phyloP scores from a whole-genome alignment of 1,140 invertebrate genomes.

The Planococcus citri region DNA sequence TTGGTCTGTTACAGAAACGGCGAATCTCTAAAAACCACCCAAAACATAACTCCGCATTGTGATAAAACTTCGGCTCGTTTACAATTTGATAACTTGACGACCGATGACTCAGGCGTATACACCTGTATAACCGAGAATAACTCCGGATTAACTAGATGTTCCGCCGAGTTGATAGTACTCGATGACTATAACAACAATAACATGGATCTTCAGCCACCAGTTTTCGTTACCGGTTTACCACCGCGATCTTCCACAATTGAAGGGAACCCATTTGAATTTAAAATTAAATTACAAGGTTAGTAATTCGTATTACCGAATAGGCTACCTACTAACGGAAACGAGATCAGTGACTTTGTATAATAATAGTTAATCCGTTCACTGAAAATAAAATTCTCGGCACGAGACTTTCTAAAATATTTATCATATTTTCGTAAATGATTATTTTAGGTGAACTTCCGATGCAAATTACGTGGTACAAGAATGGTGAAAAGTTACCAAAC shows the following conservation, averaged over 20 bases:
- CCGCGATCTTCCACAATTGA: conserved; percentile 41
- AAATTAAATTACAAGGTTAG: conserved; percentile 37
- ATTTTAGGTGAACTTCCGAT: conserved; percentile 50
- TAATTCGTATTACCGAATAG: too few relatives aligned
- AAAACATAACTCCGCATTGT: conserved; percentile 32
- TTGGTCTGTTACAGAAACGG: conserved; percentile 39
- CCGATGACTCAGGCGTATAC: conserved; percentile 48
- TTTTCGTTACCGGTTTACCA: conserved; percentile 36
- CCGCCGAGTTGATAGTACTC: conserved; percentile 38
- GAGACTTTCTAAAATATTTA: background rate
- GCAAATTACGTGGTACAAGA: conserved; percentile 55
- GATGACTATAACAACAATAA: conserved; percentile 25
- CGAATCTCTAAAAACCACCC: conserved; percentile 34
- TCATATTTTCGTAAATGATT: too few relatives aligned
- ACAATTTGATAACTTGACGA: conserved; percentile 39
- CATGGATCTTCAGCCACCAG: conserved; percentile 35
- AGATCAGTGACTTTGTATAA: too few relatives aligned
- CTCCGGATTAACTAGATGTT: conserved; percentile 45
- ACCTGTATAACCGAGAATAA: conserved; percentile 58
- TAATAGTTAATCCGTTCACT: too few relatives aligned
- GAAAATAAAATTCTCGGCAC: too few relatives aligned
- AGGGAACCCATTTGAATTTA: conserved; percentile 45
- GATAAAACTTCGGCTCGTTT: conserved; percentile 37
- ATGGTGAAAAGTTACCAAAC: conserved; percentile 51
- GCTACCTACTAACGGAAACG: too few relatives aligned